Evolutionary conservation across 2,888 invertebrate species (phyloP), one percentile per base, ranked within the genome.

Genomic region (Oxytorus armatus): DNA sequence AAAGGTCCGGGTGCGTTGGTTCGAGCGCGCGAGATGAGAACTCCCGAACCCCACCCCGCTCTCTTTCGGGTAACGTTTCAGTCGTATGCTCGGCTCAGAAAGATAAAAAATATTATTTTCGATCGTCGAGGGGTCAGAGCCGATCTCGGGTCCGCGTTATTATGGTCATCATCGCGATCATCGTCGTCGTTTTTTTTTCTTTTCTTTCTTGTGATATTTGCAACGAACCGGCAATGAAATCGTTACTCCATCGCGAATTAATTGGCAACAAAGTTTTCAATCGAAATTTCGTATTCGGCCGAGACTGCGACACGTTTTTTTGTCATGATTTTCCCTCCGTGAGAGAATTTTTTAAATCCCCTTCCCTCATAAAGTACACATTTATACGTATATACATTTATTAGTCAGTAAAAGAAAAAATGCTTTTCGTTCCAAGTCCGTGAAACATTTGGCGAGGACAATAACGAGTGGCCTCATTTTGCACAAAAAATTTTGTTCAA

Each of bases 61-160:
- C 36, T 39, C 39, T 39, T 10, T 39, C 39, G 11, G 3, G 3
- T 1, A 39, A 59, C 49, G 7, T 18, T 5, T 47, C 25, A 29
- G 49, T 3, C 29, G 42, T 49, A 47, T 47, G 63, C 63, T 74
- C 70, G 47, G n/a, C 61, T 14, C 16, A 53, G 65, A 36, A 49
- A 75, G 88, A 88, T 88, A 88, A 88, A 86, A n/a, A 86, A 85
- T 84, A 85, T 86, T 87, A 87, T 87, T 86, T 87, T 86, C 87
- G 86, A 87, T 88, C 81, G 75, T 66, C 79, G 75, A 65, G 79
- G n/a, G 79, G 79, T 79, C 75, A 75, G 21, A 47, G 57, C 49
- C 36, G 75, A 59, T 75, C 57, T 69, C 79, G 75, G 69, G 57
- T 65, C 57, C 75, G 57, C n/a, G 33, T 29, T 42, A 55, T 44